These are phyloP conservation scores for Pollenia labialis DNA, from an alignment of 2,888 invertebrate genomes.

Conservation along the genomic window DNA sequence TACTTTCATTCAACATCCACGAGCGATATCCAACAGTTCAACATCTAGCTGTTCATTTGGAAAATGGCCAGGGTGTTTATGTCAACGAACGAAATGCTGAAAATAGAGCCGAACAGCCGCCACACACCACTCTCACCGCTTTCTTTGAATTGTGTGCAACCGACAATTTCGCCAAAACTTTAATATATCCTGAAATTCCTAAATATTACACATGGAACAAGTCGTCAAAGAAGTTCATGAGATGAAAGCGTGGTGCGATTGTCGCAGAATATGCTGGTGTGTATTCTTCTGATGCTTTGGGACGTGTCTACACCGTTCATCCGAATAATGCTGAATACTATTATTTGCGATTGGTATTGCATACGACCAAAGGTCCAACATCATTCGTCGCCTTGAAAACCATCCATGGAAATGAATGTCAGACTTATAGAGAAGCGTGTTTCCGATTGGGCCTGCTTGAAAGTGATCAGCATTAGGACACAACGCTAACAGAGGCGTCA, in stretches of 20 bases:
- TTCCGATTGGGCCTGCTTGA: slow-evolving; percentile 12
- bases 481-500: slow-evolving; percentile 28
- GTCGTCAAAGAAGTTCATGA: slow-evolving; percentile 21
- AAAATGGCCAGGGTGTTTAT: slow-evolving; percentile 27
- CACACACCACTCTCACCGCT: slow-evolving; percentile 21
- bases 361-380: slow-evolving; percentile 44
- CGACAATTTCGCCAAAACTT: slow-evolving; percentile 32
- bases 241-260: slow-evolving; percentile 29
- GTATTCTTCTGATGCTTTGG: slow-evolving; percentile 12
- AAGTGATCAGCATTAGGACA: slow-evolving; percentile 25
- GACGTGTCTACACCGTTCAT: slow-evolving; percentile 55
- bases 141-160: slow-evolving; percentile 36
- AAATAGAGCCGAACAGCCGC: background rate
- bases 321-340: slow-evolving; percentile 61
- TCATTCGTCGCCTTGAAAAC: slow-evolving; percentile 38
- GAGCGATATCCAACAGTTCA: slow-evolving; percentile 24
- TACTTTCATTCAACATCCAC: slow-evolving; percentile 23
- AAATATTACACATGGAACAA: slow-evolving; percentile 5
- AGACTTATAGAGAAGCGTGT: slow-evolving; percentile 48
- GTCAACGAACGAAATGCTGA: slow-evolving; percentile 29
- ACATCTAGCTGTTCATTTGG: slow-evolving; percentile 35
- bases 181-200: slow-evolving; percentile 1
- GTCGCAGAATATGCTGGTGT: slow-evolving; percentile 26
- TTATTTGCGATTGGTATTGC: slow-evolving; percentile 79
- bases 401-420: slow-evolving; percentile 42